Base-by-base conservation (phyloP, 1,140 invertebrate species). In the Sycophaga agraensis region DNA sequence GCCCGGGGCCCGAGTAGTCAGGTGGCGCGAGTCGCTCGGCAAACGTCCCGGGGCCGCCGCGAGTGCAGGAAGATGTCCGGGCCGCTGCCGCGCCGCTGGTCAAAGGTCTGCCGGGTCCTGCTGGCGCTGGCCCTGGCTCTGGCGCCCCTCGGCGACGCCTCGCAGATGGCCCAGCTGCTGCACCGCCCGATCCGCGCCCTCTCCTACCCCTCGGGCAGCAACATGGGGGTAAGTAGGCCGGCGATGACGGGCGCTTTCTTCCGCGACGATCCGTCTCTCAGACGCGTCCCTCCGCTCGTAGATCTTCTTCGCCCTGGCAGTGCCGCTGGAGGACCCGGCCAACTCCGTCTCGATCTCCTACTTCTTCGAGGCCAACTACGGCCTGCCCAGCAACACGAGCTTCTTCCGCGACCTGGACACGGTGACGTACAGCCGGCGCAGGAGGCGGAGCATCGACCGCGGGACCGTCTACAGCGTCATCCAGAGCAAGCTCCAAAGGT, bases 291-390 rank as follows among this genome's bases (percentile, higher is more conserved):
- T 26, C 40, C 17, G 16, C 65, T 16, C 64, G 9, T 63, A 81
- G 85, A 62, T 88, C 49, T 87, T 89, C 70, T 66, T 89, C 8
- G 89, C 90, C 0, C 79, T 90, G 31, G 87, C 89, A 0, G 81
- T 91, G 34, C 89, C 89, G 0, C 69, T 91, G 28, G 88, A 89
- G 67, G 79, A 89, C 37, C 87, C 87, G 1, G 82, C 84, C 66
- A 86, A 84, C 66, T 87, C 87, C 66, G 84, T 89, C 8, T 89
- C 88, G 60, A 77, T 90, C 39, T 89, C 89, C 0, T 89, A 88
- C 65, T 90, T 90, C 71, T 89, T 91, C 70, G 90, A 91, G 70
- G 86, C 86, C 0, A 89, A 86, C 72, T 91, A 90, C 77, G 73
- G 68, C 35, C 71, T 89, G 9, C 84, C 84, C 6, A 56, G 66